Percentiles rank a stretch among this genome's conserved stretches.
These are phyloP conservation scores for Apeira syringaria DNA, from an alignment of 2,888 invertebrate species.

Conservation along the genomic window DNA sequence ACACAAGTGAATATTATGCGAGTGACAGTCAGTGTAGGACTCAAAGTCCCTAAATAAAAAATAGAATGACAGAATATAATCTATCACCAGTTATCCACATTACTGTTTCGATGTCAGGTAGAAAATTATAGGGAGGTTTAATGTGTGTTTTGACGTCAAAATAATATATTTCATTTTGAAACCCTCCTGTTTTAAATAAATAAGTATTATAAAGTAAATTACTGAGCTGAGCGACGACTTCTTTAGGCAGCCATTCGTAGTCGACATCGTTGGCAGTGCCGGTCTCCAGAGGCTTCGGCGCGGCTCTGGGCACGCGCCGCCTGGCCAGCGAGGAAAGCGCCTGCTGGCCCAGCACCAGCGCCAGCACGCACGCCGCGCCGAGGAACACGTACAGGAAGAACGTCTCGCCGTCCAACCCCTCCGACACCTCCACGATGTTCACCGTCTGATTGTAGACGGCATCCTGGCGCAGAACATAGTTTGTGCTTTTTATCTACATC, in stretches of 20 bases:
- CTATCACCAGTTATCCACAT: too few species aligned
- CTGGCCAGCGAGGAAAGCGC: conserved; percentile 93
- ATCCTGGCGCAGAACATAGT: too few species aligned
- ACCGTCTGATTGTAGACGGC: conserved; percentile 99
- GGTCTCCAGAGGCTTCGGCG: conserved; percentile 90
- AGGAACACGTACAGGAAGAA: conserved; percentile 99
- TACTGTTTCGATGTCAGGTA: too few species aligned
- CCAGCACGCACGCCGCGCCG: conserved; percentile 93
- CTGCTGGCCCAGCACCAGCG: conserved; percentile 95
- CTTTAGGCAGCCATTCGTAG: conserved; percentile 98
- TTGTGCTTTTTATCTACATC: too few species aligned
- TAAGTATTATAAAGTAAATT: conserved; percentile 83
- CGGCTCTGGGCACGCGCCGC: conserved; percentile 84
- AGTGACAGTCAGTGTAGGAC: too few species aligned
- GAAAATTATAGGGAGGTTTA: too few species aligned
- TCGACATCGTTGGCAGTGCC: conserved; percentile 97
- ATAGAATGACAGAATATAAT: too few species aligned
- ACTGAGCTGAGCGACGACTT: conserved; percentile 93
- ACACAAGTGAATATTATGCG: too few species aligned
- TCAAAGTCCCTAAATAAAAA: too few species aligned
- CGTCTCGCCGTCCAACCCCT: conserved; percentile 98
- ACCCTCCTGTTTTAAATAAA: too few species aligned
- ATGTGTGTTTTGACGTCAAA: too few species aligned
- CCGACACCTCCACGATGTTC: conserved; percentile 97
- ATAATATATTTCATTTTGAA: too few species aligned